A percentile compares a stretch with the other conserved stretches of the same genome.
phyloP scores from a whole-genome alignment of 53 echinoderm and acorn worm genomes.

The Arbacia lixula region DNA sequence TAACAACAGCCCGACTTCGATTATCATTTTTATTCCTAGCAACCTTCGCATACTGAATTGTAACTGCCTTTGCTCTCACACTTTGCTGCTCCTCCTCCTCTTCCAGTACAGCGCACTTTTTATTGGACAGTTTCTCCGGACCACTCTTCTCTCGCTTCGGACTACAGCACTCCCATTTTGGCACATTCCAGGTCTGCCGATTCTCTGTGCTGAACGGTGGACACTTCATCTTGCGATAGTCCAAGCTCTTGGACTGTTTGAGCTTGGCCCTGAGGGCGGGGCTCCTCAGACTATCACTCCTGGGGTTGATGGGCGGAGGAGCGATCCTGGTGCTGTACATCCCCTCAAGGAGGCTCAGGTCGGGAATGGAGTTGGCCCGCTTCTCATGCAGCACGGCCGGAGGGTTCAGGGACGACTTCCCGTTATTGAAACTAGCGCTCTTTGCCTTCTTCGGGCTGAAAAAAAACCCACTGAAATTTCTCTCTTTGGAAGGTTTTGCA shows the following conservation, averaged over 20 bases:
- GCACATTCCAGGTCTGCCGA: not conserved
- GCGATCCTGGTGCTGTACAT: constrained; percentile 57
- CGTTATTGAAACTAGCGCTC: constrained; percentile 20
- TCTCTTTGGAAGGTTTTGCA: too few species aligned
- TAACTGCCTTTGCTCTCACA: not conserved
- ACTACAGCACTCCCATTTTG: too few species aligned
- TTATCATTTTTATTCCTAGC: constrained; percentile 36
- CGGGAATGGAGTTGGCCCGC: constrained; percentile 22
- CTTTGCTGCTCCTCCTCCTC: constrained; percentile 25
- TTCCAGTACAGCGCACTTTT: not conserved
- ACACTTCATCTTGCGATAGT: constrained; percentile 17
- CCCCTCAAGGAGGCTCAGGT: constrained; percentile 39
- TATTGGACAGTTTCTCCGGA: constrained; percentile 12
- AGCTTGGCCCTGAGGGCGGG: not conserved
- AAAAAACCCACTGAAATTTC: too few species aligned
- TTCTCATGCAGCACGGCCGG: not conserved
- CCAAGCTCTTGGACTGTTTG: constrained; percentile 30
- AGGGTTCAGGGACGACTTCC: not conserved
- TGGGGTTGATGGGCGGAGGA: constrained; percentile 32
- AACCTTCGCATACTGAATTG: constrained; percentile 36
- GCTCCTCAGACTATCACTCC: constrained; percentile 31
- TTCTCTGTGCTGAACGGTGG: not conserved
- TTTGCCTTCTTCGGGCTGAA: too few species aligned
- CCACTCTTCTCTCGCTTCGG: constrained; percentile 10
- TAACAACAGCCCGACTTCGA: not conserved